Evolutionary conservation across 2,113 vertebrate genomes (phyloP).

Genomic region (Eptatretus burgeri): DNA sequence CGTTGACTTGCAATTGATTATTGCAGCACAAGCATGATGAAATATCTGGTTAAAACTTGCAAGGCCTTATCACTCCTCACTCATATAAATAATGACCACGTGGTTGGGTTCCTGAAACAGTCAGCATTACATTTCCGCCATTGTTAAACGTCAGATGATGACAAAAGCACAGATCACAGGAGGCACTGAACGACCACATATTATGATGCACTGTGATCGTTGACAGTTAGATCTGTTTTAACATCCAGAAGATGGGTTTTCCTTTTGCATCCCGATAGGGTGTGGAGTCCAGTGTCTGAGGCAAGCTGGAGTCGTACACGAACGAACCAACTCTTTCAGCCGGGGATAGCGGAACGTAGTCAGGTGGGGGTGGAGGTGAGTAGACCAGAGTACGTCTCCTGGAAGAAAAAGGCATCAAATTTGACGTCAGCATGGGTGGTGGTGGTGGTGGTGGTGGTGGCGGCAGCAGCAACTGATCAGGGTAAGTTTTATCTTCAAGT

Average conservation of each 20-base stretch:
- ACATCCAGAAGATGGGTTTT: slow-evolving; percentile 66
- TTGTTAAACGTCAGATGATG: too few relatives aligned
- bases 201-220: too few relatives aligned
- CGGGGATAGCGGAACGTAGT: background rate
- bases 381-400: background rate
- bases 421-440: slow-evolving; percentile 3
- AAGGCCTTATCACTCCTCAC: too few relatives aligned
- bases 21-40: too few relatives aligned
- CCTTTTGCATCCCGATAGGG: slow-evolving; percentile 38
- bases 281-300: slow-evolving; percentile 20
- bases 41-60: too few relatives aligned
- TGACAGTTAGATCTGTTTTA: slow-evolving; percentile 36
- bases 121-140: too few relatives aligned
- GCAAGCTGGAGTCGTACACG: background rate
- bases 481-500: too few relatives aligned
- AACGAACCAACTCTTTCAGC: background rate
- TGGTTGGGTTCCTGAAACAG: too few relatives aligned
- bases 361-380: background rate
- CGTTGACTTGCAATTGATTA: too few relatives aligned
- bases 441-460: slow-evolving; percentile 5
- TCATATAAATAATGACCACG: too few relatives aligned
- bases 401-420: background rate
- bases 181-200: too few relatives aligned
- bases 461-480: background rate
- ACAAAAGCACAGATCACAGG: too few relatives aligned